These are phyloP conservation scores for Druon quercuslanigerum DNA, from an alignment of 1,140 invertebrate species.

Conservation along the genomic window DNA sequence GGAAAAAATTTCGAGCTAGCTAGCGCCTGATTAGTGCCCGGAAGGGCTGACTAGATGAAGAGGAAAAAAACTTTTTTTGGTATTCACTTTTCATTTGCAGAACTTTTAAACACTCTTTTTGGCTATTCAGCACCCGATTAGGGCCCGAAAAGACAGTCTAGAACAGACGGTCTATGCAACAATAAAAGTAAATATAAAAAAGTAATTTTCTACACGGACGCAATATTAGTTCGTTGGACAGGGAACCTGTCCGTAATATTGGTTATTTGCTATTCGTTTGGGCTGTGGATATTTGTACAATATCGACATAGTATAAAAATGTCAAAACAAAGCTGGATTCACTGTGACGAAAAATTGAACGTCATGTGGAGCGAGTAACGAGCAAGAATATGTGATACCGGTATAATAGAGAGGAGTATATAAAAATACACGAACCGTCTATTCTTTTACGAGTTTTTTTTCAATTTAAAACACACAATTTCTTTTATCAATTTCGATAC, in stretches of 20 bases:
- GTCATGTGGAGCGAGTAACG: neutral
- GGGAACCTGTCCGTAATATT: constrained; percentile 13
- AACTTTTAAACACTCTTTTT: no score
- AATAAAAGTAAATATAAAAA: no score
- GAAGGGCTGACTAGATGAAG: no score
- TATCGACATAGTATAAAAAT: constrained; percentile 14
- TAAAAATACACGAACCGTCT: neutral
- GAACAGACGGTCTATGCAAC: no score
- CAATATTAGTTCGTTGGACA: constrained; percentile 17
- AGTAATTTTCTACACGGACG: neutral
- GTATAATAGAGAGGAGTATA: neutral
- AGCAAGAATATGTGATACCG: neutral
- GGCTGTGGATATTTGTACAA: constrained; percentile 14
- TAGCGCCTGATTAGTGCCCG: no score
- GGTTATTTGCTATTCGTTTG: constrained; percentile 24
- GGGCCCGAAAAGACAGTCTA: no score
- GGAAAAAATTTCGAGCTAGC: no score
- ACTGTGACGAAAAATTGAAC: neutral
- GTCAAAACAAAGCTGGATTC: constrained; percentile 9
- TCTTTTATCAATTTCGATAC: no score
- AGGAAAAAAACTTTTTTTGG: no score
- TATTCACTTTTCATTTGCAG: no score
- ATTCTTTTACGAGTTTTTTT: neutral
- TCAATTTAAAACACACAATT: neutral
- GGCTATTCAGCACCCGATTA: no score